Base-by-base conservation (phyloP, 2,113 vertebrate species). In the Etheostoma spectabile region DNA sequence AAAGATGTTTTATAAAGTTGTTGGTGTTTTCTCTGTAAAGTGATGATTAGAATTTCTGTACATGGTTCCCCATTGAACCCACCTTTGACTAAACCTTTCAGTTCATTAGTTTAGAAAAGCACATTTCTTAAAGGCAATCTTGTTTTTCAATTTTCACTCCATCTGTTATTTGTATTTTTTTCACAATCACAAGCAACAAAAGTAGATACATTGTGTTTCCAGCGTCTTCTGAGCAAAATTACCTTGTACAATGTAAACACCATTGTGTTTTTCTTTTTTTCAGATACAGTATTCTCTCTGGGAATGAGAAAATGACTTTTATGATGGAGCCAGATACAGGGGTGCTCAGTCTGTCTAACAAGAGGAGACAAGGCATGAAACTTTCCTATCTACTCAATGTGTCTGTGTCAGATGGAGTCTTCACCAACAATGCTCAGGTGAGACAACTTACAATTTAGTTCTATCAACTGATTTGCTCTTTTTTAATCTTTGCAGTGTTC, bases 321-420 rank as follows among this genome's bases (percentile, higher is more conserved):
- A 21, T 95, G 53, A 97, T 99, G 95, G 96, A 99, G 88, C 93
- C 95, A 75, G 95, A 93, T 86, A 97, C 94, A 1, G 98, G 98
- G 0, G 69, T 98, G 73, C 97, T 99, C 85, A 96, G 95, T 4
- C 94, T 99, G 70, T 98, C 97, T 74, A 97, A 95, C 88, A 97
- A 97, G 88, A 96, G 96, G 73, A 96, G 97, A 72, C 97, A 98
- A 89, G 93, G 96, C 46, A 97, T 97, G 96, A 97, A 97, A 82
- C 93, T 95, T 56, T 92, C 95, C 46, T 97, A 99, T 86, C 97
- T 95, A 48, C 94, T 99, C 69, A 99, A 99, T 0, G 97, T 99
- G 83, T 99, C 98, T 0, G 98, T 99, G 90, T 99, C 98, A 0
- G 98, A 99, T 0, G 97, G 98, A 22, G 94, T 99, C 79, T 99